phyloP scores from a whole-genome alignment of 2,888 invertebrate species.

The Empis livida region DNA sequence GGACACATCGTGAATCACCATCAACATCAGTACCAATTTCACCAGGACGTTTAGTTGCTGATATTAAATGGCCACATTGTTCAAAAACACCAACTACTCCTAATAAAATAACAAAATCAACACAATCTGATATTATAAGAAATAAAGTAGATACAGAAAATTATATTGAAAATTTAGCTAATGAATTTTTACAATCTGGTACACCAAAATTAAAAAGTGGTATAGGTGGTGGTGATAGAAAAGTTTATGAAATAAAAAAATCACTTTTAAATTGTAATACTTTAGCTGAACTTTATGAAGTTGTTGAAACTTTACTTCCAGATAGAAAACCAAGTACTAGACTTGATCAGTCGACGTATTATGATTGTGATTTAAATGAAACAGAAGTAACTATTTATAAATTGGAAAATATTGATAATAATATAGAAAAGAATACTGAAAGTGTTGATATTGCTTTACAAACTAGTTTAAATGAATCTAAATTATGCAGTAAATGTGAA shows the following conservation, averaged over 20 bases:
- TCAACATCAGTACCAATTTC: constrained; percentile 55
- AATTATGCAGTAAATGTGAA: no score
- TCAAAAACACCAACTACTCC: constrained; percentile 21
- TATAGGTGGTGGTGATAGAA: neutral
- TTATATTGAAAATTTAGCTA: neutral
- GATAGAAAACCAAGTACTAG: constrained; percentile 18
- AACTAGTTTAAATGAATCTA: constrained; percentile 8
- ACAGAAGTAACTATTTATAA: constrained; percentile 30
- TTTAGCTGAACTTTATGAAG: constrained; percentile 26
- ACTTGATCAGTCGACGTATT: neutral
- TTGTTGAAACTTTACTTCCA: constrained; percentile 23
- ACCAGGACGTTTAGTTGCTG: constrained; percentile 58
- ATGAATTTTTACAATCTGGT: no score
- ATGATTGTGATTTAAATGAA: constrained; percentile 27
- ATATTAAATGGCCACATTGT: constrained; percentile 56
- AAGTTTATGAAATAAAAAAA: constrained; percentile 14
- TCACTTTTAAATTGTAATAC: constrained; percentile 26
- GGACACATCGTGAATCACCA: constrained; percentile 69
- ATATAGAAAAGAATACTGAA: neutral
- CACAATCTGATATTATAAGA: constrained; percentile 14
- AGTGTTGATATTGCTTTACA: constrained; percentile 11
- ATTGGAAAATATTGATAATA: constrained; percentile 14
- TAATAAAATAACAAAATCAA: constrained; percentile 14
- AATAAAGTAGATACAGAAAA: constrained; percentile 14
- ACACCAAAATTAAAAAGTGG: neutral